A percentile compares a stretch with the other conserved stretches of the same genome.
Evolutionary conservation across 2,797 vertebrate genomes (phyloP).

Genomic region (Bovichtus variegatus): DNA sequence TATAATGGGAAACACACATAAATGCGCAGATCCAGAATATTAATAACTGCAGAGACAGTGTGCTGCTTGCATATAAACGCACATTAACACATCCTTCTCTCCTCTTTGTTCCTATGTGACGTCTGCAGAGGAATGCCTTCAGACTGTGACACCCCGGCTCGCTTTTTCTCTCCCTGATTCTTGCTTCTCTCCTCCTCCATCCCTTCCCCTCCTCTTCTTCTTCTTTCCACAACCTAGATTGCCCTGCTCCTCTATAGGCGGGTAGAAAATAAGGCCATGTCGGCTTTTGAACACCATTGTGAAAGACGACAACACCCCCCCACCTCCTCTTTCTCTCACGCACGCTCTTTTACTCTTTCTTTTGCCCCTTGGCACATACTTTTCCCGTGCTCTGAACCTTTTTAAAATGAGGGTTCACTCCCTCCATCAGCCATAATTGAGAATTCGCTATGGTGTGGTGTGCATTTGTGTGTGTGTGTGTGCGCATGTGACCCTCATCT

Average conservation of each 20-base stretch:
- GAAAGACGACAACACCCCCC: conserved; percentile 37
- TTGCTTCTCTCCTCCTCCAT: conserved; percentile 5
- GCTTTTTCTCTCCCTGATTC: not conserved
- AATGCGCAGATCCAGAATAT: not conserved
- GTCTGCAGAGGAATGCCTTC: conserved; percentile 50
- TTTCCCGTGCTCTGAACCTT: conserved; percentile 40
- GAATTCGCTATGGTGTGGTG: conserved; percentile 71
- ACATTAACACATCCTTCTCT: conserved; percentile 11
- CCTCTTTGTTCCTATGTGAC: conserved; percentile 49
- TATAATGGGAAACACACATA: conserved; percentile 14
- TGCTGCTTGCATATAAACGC: conserved; percentile 17
- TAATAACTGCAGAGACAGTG: conserved; percentile 7
- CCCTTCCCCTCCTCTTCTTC: not conserved
- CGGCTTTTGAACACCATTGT: conserved; percentile 55
- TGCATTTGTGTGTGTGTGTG: conserved; percentile 53
- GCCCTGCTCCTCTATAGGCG: conserved; percentile 25
- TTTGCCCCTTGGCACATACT: conserved; percentile 42
- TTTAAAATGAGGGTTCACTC: conserved; percentile 43
- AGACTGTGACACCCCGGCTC: conserved; percentile 27
- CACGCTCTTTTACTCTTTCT: conserved; percentile 31
- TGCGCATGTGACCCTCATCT: conserved; percentile 66
- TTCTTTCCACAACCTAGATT: conserved; percentile 23
- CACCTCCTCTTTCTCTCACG: conserved; percentile 27
- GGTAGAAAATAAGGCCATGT: conserved; percentile 58
- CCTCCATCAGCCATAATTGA: conserved; percentile 52